Evolutionary conservation across 2,888 invertebrate species (phyloP), one percentile per base, ranked within the genome.

Genomic region (Encarsia formosa): DNA sequence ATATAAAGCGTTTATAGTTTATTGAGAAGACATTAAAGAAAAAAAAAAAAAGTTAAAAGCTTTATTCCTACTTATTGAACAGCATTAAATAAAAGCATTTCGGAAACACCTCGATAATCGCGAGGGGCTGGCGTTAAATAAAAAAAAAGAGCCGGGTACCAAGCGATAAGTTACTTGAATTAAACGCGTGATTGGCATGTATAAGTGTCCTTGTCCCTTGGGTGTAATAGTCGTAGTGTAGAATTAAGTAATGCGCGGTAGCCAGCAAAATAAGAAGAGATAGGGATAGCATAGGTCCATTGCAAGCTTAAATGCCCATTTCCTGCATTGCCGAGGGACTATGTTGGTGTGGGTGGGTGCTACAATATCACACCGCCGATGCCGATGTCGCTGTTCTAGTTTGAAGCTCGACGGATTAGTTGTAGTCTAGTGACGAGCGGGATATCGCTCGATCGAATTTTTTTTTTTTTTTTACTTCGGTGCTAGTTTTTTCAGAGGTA

Each of bases 131-230:
- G 26, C 6, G 45, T 46, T 45, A 46, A 49, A 53, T 49, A 48
- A 53, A 49, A 48, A 49, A 48, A 53, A 44, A 44, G 42, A 23
- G 42, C 23, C 49, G 38, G 35, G 46, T 26, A 51, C 40, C 45
- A 54, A 11, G 8, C 6, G 8, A 15, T 15, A 48, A 55, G 59
- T 60, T 61, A 63, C 63, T 56, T 58, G 61, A 66, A 65, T 65
- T 61, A 61, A 51, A 57, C 22, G 45, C 57, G 55, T 65, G 65
- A 70, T 69, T 66, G 66, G 59, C 62, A 65, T 61, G 62, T 64
- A 69, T 67, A 65, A 69, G 69, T 65, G 73, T 70, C 71, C 73
- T 73, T 73, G 73, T 65, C 70, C 68, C 68, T 70, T 65, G 65
- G 26, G 34, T 40, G 13, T 29, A 29, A 9, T 8, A 29, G 29